A percentile compares a stretch with the other conserved stretches of the same genome.
Evolutionary conservation across 2,888 invertebrate species (phyloP).

Genomic region (Sinotaia quadrata): DNA sequence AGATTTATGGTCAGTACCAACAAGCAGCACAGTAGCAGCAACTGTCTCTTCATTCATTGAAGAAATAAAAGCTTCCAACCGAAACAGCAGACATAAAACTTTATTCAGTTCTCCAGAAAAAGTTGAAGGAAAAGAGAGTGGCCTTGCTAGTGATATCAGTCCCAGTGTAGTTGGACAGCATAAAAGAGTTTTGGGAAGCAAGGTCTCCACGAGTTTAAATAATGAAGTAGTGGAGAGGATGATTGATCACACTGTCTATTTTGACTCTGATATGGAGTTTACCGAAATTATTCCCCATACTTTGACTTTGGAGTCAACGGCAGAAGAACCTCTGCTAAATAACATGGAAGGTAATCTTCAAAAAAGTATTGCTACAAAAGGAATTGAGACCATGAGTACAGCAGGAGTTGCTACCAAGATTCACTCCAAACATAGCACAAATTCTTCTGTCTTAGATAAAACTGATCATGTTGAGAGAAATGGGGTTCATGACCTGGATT

Average conservation of each 20-base stretch:
- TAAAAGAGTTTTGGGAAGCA: background rate
- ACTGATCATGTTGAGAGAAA: background rate
- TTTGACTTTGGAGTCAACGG: constrained; percentile 9
- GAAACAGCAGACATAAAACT: constrained; percentile 6
- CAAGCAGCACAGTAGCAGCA: background rate
- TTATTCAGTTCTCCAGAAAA: constrained; percentile 1
- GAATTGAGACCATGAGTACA: background rate
- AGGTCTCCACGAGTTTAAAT: background rate
- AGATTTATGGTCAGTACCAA: too few species aligned
- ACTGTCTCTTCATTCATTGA: constrained; percentile 1
- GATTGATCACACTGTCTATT: constrained; percentile 42
- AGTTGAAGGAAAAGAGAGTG: background rate
- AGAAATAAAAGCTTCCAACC: constrained; percentile 17
- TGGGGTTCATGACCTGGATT: background rate
- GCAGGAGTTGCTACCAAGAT: background rate
- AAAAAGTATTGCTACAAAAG: background rate
- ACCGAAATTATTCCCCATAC: constrained; percentile 45
- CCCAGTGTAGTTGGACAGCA: too few species aligned
- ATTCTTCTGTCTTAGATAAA: background rate
- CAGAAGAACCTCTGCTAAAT: too few species aligned
- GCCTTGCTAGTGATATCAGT: background rate
- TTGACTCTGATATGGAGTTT: constrained; percentile 59
- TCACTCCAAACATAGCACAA: background rate
- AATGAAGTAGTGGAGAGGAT: background rate
- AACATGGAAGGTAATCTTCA: too few species aligned